A percentile compares a stretch with the other conserved stretches of the same genome.
Conservation (phyloP, 1,140 invertebrate genomes). For the Drosophila sp. region DNA sequence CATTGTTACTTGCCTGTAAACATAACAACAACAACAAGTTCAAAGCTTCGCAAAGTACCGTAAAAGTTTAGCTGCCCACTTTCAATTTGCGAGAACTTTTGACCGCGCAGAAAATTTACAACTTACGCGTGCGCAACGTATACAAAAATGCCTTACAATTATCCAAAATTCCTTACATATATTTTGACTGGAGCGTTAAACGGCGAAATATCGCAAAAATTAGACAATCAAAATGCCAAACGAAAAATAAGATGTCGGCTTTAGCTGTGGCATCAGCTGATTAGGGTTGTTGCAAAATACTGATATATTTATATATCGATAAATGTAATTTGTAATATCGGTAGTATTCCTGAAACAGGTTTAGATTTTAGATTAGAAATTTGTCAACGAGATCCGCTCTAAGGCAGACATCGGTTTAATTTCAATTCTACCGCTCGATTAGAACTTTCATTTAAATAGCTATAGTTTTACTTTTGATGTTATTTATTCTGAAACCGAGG, state of each 20-base stretch:
- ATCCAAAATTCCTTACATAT: not conserved
- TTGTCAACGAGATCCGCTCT: no score
- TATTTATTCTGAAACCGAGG: no score
- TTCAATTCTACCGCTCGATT: no score
- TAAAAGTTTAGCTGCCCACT: conserved; percentile 20
- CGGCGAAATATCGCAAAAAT: not conserved
- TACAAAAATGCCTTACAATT: conserved; percentile 6
- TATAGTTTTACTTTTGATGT: no score
- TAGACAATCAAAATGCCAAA: conserved; percentile 39
- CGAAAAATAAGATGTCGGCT: conserved; percentile 47
- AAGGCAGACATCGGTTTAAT: no score
- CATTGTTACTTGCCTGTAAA: conserved; percentile 43
- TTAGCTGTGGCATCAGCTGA: conserved; percentile 24
- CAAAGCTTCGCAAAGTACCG: conserved; percentile 18
- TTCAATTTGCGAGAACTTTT: not conserved
- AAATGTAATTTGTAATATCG: no score
- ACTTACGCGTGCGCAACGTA: conserved; percentile 11
- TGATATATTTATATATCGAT: no score
- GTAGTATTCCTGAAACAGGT: no score
- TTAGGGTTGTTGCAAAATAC: not conserved
- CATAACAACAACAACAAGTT: conserved; percentile 3
- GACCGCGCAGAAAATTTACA: not conserved
- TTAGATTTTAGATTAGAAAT: no score
- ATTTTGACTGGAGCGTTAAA: not conserved
- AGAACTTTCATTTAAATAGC: no score